Evolutionary conservation across 1,140 invertebrate genomes (phyloP), one percentile per base, ranked within the genome.

Genomic region (Melitaea cinxia): DNA sequence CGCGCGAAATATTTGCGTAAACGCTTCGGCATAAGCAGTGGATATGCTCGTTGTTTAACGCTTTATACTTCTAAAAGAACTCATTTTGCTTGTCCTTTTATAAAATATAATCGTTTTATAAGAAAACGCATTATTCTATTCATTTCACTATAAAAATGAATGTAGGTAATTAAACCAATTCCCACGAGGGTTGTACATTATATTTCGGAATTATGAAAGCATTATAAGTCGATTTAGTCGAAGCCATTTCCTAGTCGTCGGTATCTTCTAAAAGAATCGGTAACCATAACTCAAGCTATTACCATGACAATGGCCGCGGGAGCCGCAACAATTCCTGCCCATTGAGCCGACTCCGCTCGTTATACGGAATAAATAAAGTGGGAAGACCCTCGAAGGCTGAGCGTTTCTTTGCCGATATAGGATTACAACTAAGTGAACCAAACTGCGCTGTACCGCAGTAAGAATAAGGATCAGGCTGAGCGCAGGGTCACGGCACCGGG

Each of bases 281-380:
- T 24, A 33, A 21, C 35, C 47, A 58, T 53, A 57, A 50, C 35
- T 62, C 65, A 39, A 15, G 54, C 56, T 35, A 55, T 69, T 73
- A 71, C 35, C 68, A 71, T 64, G 59, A 73, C 74, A 76, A 76
- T 68, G 58, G 54, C 19, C 19, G 63, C 63, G 33, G 42, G 52
- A 67, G 73, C 65, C 59, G 66, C 66, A 63, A 68, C 65, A 68
- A 60, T 33, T 26, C 15, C 26, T 53, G 35, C 50, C 37, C 33
- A 21, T 52, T 35, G 26, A 42, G 53, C 35, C 21, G 35, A 26
- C 30, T 52, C 57, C 53, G 67, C 68, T 77, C 72, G 70, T 75
- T 70, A 75, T 67, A 66, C 54, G 64, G 72, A 75, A 75, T 75
- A 75, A 78, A 78, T 72, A 75, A 77, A 70, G 33, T 52, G 49